Conservation (phyloP, 2,888 invertebrate genomes). For the Melanotus villosus region DNA sequence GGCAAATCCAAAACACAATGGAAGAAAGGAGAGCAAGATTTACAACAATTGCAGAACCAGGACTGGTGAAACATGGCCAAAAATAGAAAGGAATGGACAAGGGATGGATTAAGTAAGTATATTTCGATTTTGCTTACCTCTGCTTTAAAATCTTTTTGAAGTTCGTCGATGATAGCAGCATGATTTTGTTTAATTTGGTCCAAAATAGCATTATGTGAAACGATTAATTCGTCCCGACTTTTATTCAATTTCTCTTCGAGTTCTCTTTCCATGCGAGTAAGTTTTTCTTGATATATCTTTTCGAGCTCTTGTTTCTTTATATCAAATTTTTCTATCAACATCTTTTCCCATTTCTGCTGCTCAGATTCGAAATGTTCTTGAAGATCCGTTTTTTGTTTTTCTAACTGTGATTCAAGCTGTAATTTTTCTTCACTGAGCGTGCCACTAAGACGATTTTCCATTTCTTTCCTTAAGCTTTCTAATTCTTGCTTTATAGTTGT, state of each 20-base stretch:
- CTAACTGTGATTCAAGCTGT: conserved; percentile 68
- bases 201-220: conserved; percentile 71
- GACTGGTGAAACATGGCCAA: too few relatives aligned
- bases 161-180: conserved; percentile 72
- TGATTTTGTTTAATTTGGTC: conserved; percentile 74
- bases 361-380: conserved; percentile 58
- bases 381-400: conserved; percentile 68
- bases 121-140: conserved; percentile 69
- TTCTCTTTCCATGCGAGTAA: conserved; percentile 72
- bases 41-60: too few relatives aligned
- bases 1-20: too few relatives aligned
- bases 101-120: conserved; percentile 4
- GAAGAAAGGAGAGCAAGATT: too few relatives aligned
- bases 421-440: conserved; percentile 61
- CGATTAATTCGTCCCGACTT: conserved; percentile 70
- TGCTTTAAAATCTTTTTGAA: conserved; percentile 76
- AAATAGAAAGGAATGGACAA: too few relatives aligned
- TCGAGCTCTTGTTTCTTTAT: conserved; percentile 67
- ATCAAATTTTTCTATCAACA: conserved; percentile 60
- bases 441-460: conserved; percentile 67
- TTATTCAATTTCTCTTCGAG: conserved; percentile 68
- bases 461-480: conserved; percentile 71
- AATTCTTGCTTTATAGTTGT: conserved; percentile 63
- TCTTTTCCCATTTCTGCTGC: conserved; percentile 63
- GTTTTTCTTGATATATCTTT: conserved; percentile 69